Base-by-base conservation (phyloP, 1,140 invertebrate genomes). In the Macrosteles quadrilineatus region DNA sequence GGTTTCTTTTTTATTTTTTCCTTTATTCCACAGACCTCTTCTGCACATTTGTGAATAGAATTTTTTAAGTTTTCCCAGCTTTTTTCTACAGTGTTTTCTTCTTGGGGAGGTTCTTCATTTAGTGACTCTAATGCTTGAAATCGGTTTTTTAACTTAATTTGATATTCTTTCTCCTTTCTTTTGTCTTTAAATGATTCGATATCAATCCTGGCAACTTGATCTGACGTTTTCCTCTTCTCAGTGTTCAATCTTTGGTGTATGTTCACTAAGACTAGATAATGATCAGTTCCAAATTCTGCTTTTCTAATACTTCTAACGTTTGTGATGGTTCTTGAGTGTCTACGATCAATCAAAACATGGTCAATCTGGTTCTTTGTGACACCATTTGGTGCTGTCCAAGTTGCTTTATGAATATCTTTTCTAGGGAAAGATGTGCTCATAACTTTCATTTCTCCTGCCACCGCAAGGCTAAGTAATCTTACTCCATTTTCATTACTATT, bases 321-420 rank as follows among this genome's bases (percentile, higher is more conserved):
- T 36, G 40, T 25, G 1, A 64, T 43, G 45, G n/a, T 53, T 1
- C 12, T 25, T 32, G n/a, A 19, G 17, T 71, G 43, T 64, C 47
- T 68, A 4, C 55, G 40, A 36, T 71, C 29, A 23, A 73, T 75
- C 32, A 72, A 32, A 4, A 73, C 68, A 71, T 73, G 71, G 29
- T 75, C 68, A 65, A 74, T 73, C 71, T 74, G 71, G 57, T 72
- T 73, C 19, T 36, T 55, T 11, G 64, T 68, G 21, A 62, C 6
- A 19, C 70, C 59, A 70, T 75, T 68, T 32, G 72, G 72, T 14
- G 73, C 68, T 3, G 21, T 29, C 74, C 71, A 73, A 14, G 67
- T 76, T 2, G 25, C 59, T 65, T 71, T 72, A 65, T 76, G 70
- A 50, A 75, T 75, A 17, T 73, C 55, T 64, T 47, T 73, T 14